These are phyloP conservation scores for Tolypeutes matacus DNA, from an alignment of 2,797 vertebrate species.

Conservation along the genomic window DNA sequence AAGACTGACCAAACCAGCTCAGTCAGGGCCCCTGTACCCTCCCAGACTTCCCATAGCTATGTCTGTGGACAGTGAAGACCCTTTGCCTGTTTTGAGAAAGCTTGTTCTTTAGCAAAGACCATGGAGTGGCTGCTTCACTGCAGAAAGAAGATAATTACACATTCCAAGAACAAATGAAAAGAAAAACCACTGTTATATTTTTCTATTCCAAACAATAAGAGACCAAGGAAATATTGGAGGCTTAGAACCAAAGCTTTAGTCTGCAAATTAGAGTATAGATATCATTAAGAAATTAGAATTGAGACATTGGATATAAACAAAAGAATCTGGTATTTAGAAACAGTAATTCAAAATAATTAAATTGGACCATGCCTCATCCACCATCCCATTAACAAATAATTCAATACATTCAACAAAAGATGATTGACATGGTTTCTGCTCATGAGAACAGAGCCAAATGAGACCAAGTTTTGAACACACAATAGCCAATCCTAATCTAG, in stretches of 20 bases:
- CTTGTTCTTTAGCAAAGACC: background rate
- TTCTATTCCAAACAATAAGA: background rate
- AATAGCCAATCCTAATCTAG: background rate
- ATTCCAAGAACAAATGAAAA: background rate
- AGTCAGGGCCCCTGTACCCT: background rate
- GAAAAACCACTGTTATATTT: background rate
- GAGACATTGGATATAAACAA: background rate
- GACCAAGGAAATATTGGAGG: background rate
- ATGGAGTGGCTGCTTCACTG: background rate
- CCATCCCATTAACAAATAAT: background rate
- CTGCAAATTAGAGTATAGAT: slow-evolving; percentile 5
- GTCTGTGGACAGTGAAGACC: background rate
- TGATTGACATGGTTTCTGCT: background rate
- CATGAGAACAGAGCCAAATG: background rate
- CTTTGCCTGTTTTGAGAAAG: background rate
- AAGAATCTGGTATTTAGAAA: background rate
- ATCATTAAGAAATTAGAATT: background rate
- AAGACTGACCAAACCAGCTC: background rate
- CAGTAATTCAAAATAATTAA: background rate
- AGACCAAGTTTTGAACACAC: background rate
- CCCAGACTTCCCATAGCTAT: background rate
- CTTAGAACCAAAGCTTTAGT: slow-evolving; percentile 27
- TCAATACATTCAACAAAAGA: background rate
- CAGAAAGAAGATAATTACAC: background rate
- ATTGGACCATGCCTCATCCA: background rate